Percentiles rank a stretch among this genome's conserved stretches.
These are phyloP conservation scores for Cossypha niveicapilla DNA, from an alignment of 2,797 vertebrate genomes.

Conservation along the genomic window DNA sequence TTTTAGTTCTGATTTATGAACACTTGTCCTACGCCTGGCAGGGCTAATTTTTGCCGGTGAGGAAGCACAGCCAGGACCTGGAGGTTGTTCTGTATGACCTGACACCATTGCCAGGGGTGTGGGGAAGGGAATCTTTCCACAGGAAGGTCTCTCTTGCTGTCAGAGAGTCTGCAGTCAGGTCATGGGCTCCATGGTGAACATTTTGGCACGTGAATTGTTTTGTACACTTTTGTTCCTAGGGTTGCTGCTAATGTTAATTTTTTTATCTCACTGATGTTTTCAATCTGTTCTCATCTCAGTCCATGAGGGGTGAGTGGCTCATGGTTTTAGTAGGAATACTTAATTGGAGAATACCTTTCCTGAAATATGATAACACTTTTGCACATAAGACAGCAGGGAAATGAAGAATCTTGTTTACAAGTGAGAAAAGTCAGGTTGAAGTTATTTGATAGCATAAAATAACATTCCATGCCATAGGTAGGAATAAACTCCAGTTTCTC, in stretches of 20 bases:
- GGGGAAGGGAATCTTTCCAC: too few species aligned
- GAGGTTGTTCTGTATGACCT: neutral
- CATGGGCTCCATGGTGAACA: neutral
- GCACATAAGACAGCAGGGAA: neutral
- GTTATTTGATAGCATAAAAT: neutral
- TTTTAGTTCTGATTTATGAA: neutral
- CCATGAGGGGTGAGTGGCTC: neutral
- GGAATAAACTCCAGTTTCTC: neutral
- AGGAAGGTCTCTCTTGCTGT: neutral
- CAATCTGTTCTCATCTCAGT: neutral
- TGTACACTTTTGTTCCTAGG: neutral
- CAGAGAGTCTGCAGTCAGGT: fast-evolving
- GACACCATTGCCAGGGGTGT: neutral
- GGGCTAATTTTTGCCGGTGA: neutral
- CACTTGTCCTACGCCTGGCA: neutral
- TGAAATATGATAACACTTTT: neutral
- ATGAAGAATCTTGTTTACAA: neutral
- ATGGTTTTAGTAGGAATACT: neutral
- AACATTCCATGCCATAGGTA: neutral
- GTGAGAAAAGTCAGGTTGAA: neutral
- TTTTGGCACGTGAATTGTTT: fast-evolving
- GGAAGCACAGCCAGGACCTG: neutral
- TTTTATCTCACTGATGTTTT: neutral
- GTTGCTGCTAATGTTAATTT: fast-evolving
- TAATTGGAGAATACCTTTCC: neutral